These are phyloP conservation scores for Epinotia nisella DNA, from an alignment of 2,888 invertebrate genomes.

Conservation along the genomic window DNA sequence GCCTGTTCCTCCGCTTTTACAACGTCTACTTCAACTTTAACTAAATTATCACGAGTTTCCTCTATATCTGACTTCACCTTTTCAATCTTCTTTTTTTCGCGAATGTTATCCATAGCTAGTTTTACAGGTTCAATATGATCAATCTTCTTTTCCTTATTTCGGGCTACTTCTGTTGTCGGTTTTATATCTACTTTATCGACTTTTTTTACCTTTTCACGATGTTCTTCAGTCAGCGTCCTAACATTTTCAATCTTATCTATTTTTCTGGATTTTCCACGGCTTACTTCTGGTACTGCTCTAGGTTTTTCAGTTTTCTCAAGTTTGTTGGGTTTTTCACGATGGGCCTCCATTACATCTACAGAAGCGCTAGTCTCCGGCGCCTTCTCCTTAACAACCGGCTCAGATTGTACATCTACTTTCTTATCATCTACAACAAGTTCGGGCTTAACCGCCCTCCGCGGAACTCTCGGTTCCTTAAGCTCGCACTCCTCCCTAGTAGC, in stretches of 20 bases:
- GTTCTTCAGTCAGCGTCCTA: not conserved
- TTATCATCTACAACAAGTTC: conserved; percentile 27
- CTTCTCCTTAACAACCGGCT: conserved; percentile 41
- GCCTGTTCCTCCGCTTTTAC: conserved; percentile 77
- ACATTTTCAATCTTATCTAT: conserved; percentile 28
- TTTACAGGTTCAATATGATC: conserved; percentile 36
- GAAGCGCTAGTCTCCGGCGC: conserved; percentile 34
- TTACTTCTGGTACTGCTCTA: conserved; percentile 9
- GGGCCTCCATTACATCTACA: conserved; percentile 50
- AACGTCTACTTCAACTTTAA: conserved; percentile 50
- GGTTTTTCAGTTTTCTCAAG: conserved; percentile 10
- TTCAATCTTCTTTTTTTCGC: conserved; percentile 44
- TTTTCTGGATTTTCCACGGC: conserved; percentile 44
- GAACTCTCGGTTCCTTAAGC: conserved; percentile 30
- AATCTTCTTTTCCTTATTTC: conserved; percentile 43
- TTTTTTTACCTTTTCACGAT: conserved; percentile 14
- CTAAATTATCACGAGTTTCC: conserved; percentile 48
- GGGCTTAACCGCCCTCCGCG: conserved; percentile 21
- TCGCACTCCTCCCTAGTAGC: conserved; percentile 45
- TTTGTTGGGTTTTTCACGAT: conserved; percentile 41
- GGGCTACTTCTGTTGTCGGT: conserved; percentile 17
- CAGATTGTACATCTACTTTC: conserved; percentile 29
- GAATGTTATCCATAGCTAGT: conserved; percentile 22
- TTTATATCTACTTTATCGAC: conserved; percentile 23
- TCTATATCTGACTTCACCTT: conserved; percentile 48